phyloP scores from a whole-genome alignment of 1,140 invertebrate species.

The Rhizoglyphus robini region DNA sequence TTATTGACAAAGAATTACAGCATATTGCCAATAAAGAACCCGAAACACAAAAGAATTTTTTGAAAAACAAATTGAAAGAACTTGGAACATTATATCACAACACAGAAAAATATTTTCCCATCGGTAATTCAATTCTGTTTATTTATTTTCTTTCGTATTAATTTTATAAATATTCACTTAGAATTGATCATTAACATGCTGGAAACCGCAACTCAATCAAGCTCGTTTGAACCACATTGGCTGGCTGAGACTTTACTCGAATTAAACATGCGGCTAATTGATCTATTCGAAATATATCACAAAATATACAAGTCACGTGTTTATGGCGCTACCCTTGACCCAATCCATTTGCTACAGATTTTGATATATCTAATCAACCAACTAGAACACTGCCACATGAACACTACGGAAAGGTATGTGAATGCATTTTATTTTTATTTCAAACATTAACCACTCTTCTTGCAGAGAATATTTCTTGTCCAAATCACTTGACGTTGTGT shows the following conservation, averaged over 20 bases:
- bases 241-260: conserved; percentile 34
- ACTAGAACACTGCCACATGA: conserved; percentile 28
- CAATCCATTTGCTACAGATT: conserved; percentile 33
- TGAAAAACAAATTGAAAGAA: conserved; percentile 35
- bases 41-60: conserved; percentile 30
- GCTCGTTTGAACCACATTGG: conserved; percentile 33
- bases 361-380: conserved; percentile 29
- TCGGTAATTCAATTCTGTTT: conserved; percentile 32
- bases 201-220: conserved; percentile 31
- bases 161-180: conserved; percentile 28
- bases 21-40: not conserved
- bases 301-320: conserved; percentile 36
- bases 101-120: conserved; percentile 41
- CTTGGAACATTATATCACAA: conserved; percentile 36
- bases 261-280: conserved; percentile 34
- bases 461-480: conserved; percentile 31
- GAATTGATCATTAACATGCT: conserved; percentile 38
- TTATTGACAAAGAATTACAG: conserved; percentile 36
- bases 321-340: conserved; percentile 31
- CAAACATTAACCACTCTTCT: conserved; percentile 19
- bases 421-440: conserved; percentile 7
- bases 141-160: conserved; percentile 13
- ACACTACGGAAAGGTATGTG: conserved; percentile 31
- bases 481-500: conserved; percentile 32
- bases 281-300: conserved; percentile 39